phyloP scores from a whole-genome alignment of 2,888 invertebrate species.

The Drosophila niveifrons region DNA sequence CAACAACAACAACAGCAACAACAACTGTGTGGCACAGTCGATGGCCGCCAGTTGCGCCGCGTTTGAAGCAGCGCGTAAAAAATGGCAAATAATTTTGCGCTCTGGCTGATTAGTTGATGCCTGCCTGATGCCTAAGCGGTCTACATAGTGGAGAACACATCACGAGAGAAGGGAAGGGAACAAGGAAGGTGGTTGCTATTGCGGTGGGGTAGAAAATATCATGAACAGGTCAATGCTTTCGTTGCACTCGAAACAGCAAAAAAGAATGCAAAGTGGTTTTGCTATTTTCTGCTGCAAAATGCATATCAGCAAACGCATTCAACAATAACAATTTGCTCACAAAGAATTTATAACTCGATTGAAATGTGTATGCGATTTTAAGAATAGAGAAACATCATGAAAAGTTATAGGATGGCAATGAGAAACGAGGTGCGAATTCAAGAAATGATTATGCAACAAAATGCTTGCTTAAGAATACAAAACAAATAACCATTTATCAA shows the following conservation, averaged over 20 bases:
- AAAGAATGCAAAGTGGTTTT: slow-evolving; percentile 21
- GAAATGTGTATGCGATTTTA: neutral
- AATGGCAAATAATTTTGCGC: slow-evolving; percentile 81
- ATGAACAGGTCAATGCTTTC: slow-evolving; percentile 40
- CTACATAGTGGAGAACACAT: neutral
- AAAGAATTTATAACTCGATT: slow-evolving; percentile 14
- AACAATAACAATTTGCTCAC: slow-evolving; percentile 4
- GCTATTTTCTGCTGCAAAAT: slow-evolving; percentile 1
- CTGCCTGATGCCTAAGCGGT: slow-evolving; percentile 12
- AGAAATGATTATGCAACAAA: too few relatives aligned
- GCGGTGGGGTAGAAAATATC: slow-evolving; percentile 12
- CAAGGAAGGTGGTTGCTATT: neutral
- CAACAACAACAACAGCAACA: slow-evolving; percentile 20
- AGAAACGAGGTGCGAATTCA: neutral
- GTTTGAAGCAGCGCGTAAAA: slow-evolving; percentile 79
- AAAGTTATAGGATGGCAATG: neutral
- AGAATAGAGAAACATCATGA: neutral
- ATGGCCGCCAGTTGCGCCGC: slow-evolving; percentile 66
- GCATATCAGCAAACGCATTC: slow-evolving; percentile 5
- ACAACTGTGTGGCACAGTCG: slow-evolving; percentile 19
- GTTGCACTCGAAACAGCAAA: slow-evolving; percentile 9
- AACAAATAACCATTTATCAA: too few relatives aligned
- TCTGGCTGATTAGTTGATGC: slow-evolving; percentile 78
- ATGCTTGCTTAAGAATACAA: too few relatives aligned
- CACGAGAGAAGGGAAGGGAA: neutral